phyloP scores from a whole-genome alignment of 2,888 invertebrate species.

The Ischnura elegans region DNA sequence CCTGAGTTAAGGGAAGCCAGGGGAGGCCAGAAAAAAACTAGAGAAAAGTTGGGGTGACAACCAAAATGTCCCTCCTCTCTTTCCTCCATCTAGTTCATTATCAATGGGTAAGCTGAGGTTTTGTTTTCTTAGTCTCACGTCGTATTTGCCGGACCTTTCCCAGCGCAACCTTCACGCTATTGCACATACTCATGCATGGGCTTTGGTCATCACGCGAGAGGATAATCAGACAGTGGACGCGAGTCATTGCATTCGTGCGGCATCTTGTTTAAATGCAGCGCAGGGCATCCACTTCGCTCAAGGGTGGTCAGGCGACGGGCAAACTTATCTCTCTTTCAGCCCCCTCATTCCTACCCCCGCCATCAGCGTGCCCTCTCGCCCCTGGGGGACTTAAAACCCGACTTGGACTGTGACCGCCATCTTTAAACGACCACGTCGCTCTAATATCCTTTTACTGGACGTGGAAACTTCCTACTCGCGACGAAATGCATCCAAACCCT shows the following conservation, averaged over 20 bases:
- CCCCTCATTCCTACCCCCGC: not conserved
- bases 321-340: not conserved
- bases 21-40: not conserved
- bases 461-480: not conserved
- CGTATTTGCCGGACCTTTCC: not conserved
- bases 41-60: not conserved
- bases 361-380: not conserved
- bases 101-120: not conserved
- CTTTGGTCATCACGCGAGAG: not conserved
- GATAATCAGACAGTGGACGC: not conserved
- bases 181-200: not conserved
- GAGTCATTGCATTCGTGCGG: not conserved
- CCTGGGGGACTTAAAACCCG: constrained; percentile 4
- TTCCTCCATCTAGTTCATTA: not conserved
- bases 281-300: not conserved
- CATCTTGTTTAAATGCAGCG: not conserved
- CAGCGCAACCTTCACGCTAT: not conserved
- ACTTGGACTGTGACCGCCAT: not conserved
- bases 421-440: not conserved
- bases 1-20: not conserved
- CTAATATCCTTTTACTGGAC: not conserved
- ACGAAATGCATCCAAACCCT: not conserved
- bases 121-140: no score
- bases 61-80: constrained; percentile 8
- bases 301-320: not conserved